Percentiles rank a stretch among this genome's conserved stretches.
phyloP scores from a whole-genome alignment of 2,113 vertebrate genomes.

The Mola mola region DNA sequence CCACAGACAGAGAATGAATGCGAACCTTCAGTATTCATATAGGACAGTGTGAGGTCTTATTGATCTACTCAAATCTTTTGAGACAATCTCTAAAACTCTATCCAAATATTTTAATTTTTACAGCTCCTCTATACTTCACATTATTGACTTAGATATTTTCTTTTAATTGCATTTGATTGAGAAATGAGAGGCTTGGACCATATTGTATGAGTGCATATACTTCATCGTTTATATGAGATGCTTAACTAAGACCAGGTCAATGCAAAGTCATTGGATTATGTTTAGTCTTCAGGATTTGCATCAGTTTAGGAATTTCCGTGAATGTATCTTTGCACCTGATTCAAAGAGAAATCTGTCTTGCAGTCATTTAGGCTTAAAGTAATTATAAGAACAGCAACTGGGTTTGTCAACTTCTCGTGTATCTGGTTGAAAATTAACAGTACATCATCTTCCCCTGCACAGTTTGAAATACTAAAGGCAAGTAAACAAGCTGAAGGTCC shows the following conservation, averaged over 20 bases:
- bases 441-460: conserved; percentile 8
- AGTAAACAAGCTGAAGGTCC: conserved; percentile 16
- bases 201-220: neutral
- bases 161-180: conserved; percentile 10
- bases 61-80: neutral
- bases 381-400: neutral
- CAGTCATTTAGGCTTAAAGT: conserved; percentile 4
- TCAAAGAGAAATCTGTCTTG: neutral
- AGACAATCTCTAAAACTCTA: neutral
- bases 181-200: neutral
- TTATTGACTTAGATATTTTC: conserved; percentile 2
- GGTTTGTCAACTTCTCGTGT: conserved; percentile 1
- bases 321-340: too few relatives aligned
- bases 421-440: conserved; percentile 7
- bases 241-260: conserved; percentile 12
- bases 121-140: too few relatives aligned
- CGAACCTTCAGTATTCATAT: neutral
- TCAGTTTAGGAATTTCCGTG: too few relatives aligned
- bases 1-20: neutral
- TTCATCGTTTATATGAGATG: conserved; percentile 19
- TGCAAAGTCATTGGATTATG: neutral
- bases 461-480: conserved; percentile 15
- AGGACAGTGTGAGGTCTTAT: neutral
- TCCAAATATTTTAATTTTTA: too few relatives aligned
- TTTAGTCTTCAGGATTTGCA: too few relatives aligned